Conservation (phyloP, 2,888 invertebrate species). For the Eupithecia subfuscata region DNA sequence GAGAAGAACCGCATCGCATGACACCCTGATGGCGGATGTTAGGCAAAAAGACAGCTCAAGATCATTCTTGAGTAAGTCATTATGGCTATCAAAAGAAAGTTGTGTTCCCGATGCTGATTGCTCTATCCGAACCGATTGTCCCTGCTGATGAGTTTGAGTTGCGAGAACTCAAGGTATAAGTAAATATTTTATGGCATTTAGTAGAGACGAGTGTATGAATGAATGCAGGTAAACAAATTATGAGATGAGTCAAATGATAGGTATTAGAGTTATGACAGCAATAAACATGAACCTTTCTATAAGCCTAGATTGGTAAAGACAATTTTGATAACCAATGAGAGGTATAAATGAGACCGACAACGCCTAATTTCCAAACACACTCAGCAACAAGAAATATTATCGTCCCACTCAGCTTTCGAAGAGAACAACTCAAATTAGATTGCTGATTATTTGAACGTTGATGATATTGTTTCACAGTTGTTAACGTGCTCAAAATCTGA, state of each 20-base stretch:
- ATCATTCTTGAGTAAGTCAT: conserved; percentile 45
- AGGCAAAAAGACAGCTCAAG: conserved; percentile 34
- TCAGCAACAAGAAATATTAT: conserved; percentile 13
- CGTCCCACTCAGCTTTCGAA: conserved; percentile 54
- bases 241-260: background rate
- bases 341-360: background rate
- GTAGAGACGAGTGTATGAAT: background rate
- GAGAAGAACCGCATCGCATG: conserved; percentile 12
- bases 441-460: conserved; percentile 37
- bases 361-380: conserved; percentile 12
- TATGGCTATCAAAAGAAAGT: conserved; percentile 58
- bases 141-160: conserved; percentile 8
- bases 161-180: background rate
- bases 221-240: background rate
- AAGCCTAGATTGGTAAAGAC: background rate
- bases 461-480: conserved; percentile 56
- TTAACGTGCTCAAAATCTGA: conserved; percentile 52
- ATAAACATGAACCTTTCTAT: background rate
- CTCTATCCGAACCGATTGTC: conserved; percentile 27
- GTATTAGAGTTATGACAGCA: background rate
- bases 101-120: conserved; percentile 48
- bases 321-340: background rate
- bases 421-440: conserved; percentile 38
- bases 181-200: background rate
- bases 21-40: conserved; percentile 18